phyloP scores from a whole-genome alignment of 2,888 invertebrate species.

The Noctua fimbriata region DNA sequence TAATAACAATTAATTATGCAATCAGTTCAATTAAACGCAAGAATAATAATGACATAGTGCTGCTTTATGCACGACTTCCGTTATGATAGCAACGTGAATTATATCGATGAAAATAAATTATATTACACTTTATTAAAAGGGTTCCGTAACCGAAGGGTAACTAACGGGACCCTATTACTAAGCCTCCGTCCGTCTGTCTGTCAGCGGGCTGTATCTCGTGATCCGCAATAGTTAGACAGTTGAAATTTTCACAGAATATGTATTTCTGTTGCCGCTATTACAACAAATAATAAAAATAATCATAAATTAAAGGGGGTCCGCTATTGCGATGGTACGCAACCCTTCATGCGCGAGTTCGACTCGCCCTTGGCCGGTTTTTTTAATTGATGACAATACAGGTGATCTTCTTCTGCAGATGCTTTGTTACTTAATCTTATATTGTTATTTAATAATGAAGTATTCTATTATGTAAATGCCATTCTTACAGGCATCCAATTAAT shows the following conservation, averaged over 20 bases:
- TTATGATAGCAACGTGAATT: background rate
- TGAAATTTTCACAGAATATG: no score
- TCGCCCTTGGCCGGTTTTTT: background rate
- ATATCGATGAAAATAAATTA: background rate
- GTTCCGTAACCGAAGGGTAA: no score
- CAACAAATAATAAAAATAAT: no score
- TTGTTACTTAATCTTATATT: background rate
- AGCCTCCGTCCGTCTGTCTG: no score
- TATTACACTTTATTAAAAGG: background rate
- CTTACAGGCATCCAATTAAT: background rate
- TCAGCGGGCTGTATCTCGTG: no score
- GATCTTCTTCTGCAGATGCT: background rate
- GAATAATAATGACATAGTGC: constrained; percentile 40
- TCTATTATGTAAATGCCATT: background rate
- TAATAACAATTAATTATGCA: constrained; percentile 50
- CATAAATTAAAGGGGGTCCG: no score
- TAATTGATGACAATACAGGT: background rate
- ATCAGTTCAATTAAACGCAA: constrained; percentile 54
- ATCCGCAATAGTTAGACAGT: no score
- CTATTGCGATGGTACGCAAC: no score
- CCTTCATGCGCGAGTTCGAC: no score
- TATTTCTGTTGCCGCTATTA: no score
- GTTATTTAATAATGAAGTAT: background rate
- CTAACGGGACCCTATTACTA: no score
- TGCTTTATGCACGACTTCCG: constrained; percentile 9